Evolutionary conservation across 2,888 invertebrate species (phyloP).

Genomic region (Dasysyrphus albostriatus): DNA sequence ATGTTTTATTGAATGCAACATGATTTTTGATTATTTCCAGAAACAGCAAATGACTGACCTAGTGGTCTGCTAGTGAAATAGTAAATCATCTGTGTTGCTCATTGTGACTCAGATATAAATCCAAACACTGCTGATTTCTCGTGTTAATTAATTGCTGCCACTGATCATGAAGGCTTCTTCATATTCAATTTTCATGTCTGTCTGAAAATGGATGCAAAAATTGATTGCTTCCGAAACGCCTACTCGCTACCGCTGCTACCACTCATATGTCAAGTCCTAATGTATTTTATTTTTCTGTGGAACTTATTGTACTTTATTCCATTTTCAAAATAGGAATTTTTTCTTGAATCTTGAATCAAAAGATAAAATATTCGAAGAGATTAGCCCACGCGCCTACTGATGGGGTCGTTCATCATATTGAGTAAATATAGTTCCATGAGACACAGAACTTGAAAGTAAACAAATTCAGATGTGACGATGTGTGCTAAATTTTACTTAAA

Average conservation of each 20-base stretch:
- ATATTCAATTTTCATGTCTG: slow-evolving; percentile 14
- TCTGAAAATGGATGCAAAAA: slow-evolving; percentile 57
- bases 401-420: background rate
- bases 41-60: slow-evolving; percentile 34
- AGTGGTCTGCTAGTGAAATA: slow-evolving; percentile 19
- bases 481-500: background rate
- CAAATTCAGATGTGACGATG: slow-evolving; percentile 4
- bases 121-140: background rate
- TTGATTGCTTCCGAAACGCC: slow-evolving; percentile 69
- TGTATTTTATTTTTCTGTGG: slow-evolving; percentile 28
- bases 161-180: background rate
- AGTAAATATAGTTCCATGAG: slow-evolving; percentile 52
- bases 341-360: slow-evolving; percentile 66
- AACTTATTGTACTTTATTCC: slow-evolving; percentile 39
- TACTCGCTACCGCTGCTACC: slow-evolving; percentile 1
- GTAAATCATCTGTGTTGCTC: background rate
- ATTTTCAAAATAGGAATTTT: slow-evolving; percentile 29
- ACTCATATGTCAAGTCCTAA: slow-evolving; percentile 18
- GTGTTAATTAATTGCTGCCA: slow-evolving; percentile 30
- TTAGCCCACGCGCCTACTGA: slow-evolving; percentile 50
- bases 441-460: slow-evolving; percentile 24
- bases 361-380: slow-evolving; percentile 2
- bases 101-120: slow-evolving; percentile 42
- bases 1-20: background rate
- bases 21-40: slow-evolving; percentile 55